Evolutionary conservation across 1,140 invertebrate species (phyloP), one percentile per base, ranked within the genome.

Genomic region (Brachionus sp.): DNA sequence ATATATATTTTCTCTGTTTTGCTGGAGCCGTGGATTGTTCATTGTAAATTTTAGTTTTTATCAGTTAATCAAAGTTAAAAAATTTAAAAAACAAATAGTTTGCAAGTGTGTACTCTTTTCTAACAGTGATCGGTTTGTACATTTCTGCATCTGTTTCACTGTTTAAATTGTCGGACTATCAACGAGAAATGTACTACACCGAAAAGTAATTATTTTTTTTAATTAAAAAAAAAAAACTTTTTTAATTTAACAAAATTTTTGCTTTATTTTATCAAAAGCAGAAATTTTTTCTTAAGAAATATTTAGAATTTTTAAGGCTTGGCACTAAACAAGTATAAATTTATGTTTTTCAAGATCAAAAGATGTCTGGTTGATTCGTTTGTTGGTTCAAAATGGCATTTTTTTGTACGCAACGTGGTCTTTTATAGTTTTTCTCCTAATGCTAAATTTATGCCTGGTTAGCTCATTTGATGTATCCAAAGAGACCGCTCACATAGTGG

Each of bases 101-200:
- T 44, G 19, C 77, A 3, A 53, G 46, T 13, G 35, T 29, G 6
- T 80, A 80, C 35, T 80, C 37, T 16, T 25, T 62, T 10, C 33
- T 80, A 2, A 62, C 37, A 23, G 9, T 62, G 9, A 44, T 80
- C 12, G 77, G 77, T 12, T 37, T 80, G n/a, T 80, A 80, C 50
- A 62, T 80, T 35, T 50, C 35, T 19, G 50, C 57, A 5, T 80
- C n/a, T 44, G 57, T 35, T n/a, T 80, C 77, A 5, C 12, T 80
- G 25, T 80, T 80, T 19, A 80, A 80, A 19, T 37, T 80, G 10
- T 80, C 35, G 9, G 77, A 80, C 29, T 80, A 80, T 29, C 77
- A 80, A 66, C 46, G 77, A 29, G 77, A 80, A 44, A 62, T 80
- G 77, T 80, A 80, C n/a, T 80, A 37, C 29, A 80, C 77, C 19